phyloP scores from a whole-genome alignment of 2,888 invertebrate species.

The Caenorhabditis zanzibari region DNA sequence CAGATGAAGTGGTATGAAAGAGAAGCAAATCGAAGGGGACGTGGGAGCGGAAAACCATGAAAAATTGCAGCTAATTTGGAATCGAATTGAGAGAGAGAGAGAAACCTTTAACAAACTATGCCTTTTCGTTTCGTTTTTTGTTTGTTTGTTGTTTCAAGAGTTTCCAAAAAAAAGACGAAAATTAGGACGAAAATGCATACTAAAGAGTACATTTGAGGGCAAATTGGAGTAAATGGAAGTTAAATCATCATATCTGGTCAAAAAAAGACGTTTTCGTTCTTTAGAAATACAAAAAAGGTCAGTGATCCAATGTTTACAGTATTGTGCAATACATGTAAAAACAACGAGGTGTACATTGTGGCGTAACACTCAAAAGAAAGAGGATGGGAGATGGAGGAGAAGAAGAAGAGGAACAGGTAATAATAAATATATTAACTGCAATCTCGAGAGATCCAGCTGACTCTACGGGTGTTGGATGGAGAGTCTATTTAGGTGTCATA shows the following conservation, averaged over 20 bases:
- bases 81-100: constrained; percentile 15
- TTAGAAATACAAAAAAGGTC: constrained; percentile 4
- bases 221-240: background rate
- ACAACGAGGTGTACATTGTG: constrained; percentile 35
- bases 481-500: constrained; percentile 23
- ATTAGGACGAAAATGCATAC: background rate
- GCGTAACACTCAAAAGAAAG: constrained; percentile 11
- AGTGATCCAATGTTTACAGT: constrained; percentile 47
- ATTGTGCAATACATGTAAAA: constrained; percentile 55
- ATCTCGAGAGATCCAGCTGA: constrained; percentile 31
- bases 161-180: constrained; percentile 9
- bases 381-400: constrained; percentile 8
- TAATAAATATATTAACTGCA: constrained; percentile 47
- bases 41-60: constrained; percentile 59
- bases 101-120: constrained; percentile 26
- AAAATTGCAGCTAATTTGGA: constrained; percentile 61
- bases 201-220: background rate
- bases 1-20: constrained; percentile 11
- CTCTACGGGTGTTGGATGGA: constrained; percentile 12
- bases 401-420: constrained; percentile 29
- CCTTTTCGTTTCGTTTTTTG: constrained; percentile 12
- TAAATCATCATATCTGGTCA: constrained; percentile 1
- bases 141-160: background rate
- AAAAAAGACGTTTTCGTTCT: background rate
- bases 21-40: constrained; percentile 28